phyloP scores from a whole-genome alignment of 2,888 invertebrate genomes.

The Ypsolopha scabrella region DNA sequence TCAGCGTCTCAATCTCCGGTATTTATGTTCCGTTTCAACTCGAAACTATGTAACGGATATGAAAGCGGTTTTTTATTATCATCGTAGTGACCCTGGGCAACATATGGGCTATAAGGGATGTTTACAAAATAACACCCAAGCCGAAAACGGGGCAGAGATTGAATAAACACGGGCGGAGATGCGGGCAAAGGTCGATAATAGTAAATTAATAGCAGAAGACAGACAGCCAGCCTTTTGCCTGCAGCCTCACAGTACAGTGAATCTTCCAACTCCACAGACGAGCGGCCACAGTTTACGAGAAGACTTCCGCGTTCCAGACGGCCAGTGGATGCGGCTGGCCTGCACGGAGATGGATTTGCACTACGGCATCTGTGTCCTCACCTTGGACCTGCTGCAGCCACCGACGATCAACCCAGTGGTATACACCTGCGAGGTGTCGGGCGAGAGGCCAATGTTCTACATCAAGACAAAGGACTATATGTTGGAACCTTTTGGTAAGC shows the following conservation, averaged over 20 bases:
- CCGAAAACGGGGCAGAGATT: no score
- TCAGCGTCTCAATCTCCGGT: no score
- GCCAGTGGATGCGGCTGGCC: conserved; percentile 21
- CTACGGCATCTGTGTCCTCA: conserved; percentile 30
- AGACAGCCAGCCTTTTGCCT: background rate
- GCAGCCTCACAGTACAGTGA: background rate
- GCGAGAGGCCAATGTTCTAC: conserved; percentile 43
- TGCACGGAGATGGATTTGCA: conserved; percentile 22
- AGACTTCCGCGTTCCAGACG: conserved; percentile 21
- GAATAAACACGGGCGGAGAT: no score
- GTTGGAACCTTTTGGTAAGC: conserved; percentile 36
- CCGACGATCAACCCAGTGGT: conserved; percentile 19
- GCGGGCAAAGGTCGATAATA: no score
- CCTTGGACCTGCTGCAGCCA: conserved; percentile 28
- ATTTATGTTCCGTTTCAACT: no score
- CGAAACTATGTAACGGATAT: no score
- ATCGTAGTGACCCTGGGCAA: no score
- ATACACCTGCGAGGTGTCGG: conserved; percentile 47
- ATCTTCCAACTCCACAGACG: conserved; percentile 12
- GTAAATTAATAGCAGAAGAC: no score
- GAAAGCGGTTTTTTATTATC: no score
- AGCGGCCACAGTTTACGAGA: conserved; percentile 20
- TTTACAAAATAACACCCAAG: no score
- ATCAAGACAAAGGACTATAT: conserved; percentile 25
- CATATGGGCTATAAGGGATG: no score